Evolutionary conservation across 2,888 invertebrate species (phyloP).

Genomic region (Neria commutata): DNA sequence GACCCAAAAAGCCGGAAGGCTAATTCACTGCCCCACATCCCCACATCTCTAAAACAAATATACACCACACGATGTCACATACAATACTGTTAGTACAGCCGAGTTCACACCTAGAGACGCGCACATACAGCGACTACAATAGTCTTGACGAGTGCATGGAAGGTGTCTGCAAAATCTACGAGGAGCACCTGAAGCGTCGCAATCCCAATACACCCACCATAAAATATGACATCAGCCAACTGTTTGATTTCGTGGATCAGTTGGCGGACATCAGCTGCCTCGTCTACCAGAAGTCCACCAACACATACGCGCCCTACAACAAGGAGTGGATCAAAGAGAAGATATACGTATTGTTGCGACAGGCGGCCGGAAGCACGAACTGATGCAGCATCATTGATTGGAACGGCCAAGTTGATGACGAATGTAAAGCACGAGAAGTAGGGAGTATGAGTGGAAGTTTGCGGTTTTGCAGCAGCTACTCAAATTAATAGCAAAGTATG

Average conservation of each 20-base stretch:
- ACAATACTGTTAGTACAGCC: constrained; percentile 96
- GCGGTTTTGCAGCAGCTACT: neutral
- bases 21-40: too few species aligned
- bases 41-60: too few species aligned
- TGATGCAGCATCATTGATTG: neutral
- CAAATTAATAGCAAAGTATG: too few species aligned
- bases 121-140: constrained; percentile 98
- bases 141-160: constrained; percentile 98
- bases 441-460: neutral
- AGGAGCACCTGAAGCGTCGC: constrained; percentile 93
- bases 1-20: too few species aligned
- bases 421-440: neutral
- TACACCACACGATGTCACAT: constrained; percentile 80
- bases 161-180: constrained; percentile 98
- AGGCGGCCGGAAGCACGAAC: constrained; percentile 71
- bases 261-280: constrained; percentile 93
- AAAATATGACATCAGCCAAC: constrained; percentile 96
- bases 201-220: constrained; percentile 97
- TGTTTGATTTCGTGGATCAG: constrained; percentile 98
- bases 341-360: constrained; percentile 91
- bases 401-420: neutral
- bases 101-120: constrained; percentile 88
- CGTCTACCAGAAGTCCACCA: constrained; percentile 94
- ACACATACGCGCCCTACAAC: constrained; percentile 97
- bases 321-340: constrained; percentile 99